Evolutionary conservation across 2,888 invertebrate species (phyloP).

Genomic region (Morpho deidamia): DNA sequence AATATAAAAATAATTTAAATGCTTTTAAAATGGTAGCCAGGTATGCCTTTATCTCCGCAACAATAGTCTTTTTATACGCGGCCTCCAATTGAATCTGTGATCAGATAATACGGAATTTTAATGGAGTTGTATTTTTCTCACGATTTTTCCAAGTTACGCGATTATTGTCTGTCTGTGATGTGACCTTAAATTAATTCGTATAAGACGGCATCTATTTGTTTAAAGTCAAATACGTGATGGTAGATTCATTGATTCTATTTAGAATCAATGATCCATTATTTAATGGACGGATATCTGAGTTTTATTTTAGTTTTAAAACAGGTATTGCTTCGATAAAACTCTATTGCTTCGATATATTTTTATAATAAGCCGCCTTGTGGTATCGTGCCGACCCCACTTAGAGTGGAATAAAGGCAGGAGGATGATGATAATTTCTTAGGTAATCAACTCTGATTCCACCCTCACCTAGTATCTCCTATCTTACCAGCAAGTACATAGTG

Average conservation of each 20-base stretch:
- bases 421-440: too few relatives aligned
- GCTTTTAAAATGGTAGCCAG: not conserved
- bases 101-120: constrained; percentile 12
- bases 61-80: constrained; percentile 19
- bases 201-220: not conserved
- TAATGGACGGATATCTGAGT: not conserved
- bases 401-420: too few relatives aligned
- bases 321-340: too few relatives aligned
- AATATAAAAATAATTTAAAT: not conserved
- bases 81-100: constrained; percentile 12
- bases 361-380: too few relatives aligned
- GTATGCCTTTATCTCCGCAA: constrained; percentile 14
- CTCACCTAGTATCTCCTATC: too few relatives aligned
- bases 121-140: constrained; percentile 17
- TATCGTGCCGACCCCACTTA: too few relatives aligned
- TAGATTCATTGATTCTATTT: not conserved
- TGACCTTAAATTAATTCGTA: constrained; percentile 12
- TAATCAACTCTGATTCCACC: too few relatives aligned
- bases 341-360: too few relatives aligned
- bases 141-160: constrained; percentile 12
- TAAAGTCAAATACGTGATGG: constrained; percentile 6
- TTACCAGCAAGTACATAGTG: too few relatives aligned
- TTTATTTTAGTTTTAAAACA: not conserved
- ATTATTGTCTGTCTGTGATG: constrained; percentile 5
- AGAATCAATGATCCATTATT: too few relatives aligned